Conservation (phyloP, 2,888 invertebrate species). For the Cartodere bifasciata region DNA sequence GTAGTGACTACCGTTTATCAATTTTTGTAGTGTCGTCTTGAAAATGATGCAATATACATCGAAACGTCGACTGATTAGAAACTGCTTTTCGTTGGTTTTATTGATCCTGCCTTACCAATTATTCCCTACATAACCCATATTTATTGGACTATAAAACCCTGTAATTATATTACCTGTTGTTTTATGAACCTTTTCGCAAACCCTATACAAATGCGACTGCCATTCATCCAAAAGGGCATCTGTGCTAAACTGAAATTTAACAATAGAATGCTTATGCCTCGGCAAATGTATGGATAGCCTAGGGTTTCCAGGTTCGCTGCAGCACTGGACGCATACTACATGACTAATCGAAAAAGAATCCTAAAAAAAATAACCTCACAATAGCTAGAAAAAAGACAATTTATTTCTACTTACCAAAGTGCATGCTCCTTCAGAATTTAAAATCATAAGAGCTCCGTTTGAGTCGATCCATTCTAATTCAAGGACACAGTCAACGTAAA, state of each 20-base stretch:
- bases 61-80: too few relatives aligned
- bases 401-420: constrained; percentile 51
- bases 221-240: constrained; percentile 84
- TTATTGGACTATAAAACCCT: too few relatives aligned
- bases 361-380: constrained; percentile 27
- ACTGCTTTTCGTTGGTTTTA: too few relatives aligned
- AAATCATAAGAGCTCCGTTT: constrained; percentile 50
- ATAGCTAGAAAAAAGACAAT: too few relatives aligned
- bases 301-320: constrained; percentile 70
- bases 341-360: constrained; percentile 61
- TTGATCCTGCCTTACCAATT: too few relatives aligned
- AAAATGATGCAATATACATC: too few relatives aligned
- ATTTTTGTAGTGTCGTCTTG: too few relatives aligned
- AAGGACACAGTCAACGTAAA: constrained; percentile 62
- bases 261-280: constrained; percentile 43
- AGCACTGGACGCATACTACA: constrained; percentile 62
- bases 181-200: constrained; percentile 30
- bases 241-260: constrained; percentile 65
- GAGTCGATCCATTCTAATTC: constrained; percentile 72
- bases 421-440: constrained; percentile 64
- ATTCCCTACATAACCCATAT: too few relatives aligned
- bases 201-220: constrained; percentile 66
- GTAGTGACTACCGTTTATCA: too few relatives aligned
- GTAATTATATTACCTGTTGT: constrained; percentile 27
- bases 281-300: constrained; percentile 64